phyloP scores from a whole-genome alignment of 2,113 vertebrate species.

The Anseranas semipalmata region DNA sequence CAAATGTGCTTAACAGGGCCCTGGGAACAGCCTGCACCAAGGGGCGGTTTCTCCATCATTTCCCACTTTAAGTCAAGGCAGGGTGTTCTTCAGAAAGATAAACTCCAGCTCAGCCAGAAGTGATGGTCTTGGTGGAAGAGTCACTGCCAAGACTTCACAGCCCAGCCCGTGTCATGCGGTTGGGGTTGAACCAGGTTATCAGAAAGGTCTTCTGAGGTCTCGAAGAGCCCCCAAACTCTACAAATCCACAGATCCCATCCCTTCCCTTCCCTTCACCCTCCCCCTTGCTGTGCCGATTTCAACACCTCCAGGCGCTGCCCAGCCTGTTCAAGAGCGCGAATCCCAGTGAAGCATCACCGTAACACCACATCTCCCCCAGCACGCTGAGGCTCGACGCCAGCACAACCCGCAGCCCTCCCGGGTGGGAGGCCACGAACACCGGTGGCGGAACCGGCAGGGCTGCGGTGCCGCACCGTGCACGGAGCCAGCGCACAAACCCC shows the following conservation, averaged over 20 bases:
- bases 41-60: neutral
- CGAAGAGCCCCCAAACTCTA: neutral
- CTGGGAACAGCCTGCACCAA: neutral
- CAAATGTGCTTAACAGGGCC: accelerated
- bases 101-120: neutral
- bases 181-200: neutral
- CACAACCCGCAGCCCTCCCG: neutral
- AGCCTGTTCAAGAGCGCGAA: neutral
- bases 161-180: accelerated
- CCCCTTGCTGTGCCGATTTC: neutral
- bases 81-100: neutral
- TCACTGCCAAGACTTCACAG: neutral
- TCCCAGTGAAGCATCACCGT: neutral
- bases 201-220: neutral
- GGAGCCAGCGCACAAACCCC: neutral
- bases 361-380: accelerated
- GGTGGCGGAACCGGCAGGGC: neutral
- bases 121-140: neutral
- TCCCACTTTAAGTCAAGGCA: neutral
- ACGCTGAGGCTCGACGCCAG: accelerated
- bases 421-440: neutral
- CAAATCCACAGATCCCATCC: neutral
- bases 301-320: neutral
- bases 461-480: too few species aligned
- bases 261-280: neutral